Evolutionary conservation across 2,888 invertebrate species (phyloP).

Genomic region (Rhagonycha lutea): DNA sequence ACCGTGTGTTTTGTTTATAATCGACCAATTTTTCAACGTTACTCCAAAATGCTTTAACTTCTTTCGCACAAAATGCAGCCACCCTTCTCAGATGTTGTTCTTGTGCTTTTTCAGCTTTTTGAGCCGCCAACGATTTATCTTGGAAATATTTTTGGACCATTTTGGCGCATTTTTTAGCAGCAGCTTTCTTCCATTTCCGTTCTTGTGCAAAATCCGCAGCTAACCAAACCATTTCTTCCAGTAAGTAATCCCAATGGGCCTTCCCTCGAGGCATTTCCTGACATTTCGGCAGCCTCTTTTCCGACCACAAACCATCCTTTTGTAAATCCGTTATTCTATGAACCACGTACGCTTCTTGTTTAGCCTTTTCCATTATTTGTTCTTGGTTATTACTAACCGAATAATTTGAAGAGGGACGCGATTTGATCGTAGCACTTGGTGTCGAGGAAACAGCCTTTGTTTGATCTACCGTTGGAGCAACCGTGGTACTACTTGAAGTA

Average conservation of each 20-base stretch:
- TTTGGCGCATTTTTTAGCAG: constrained; percentile 89
- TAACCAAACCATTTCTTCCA: constrained; percentile 99
- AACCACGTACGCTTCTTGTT: constrained; percentile 93
- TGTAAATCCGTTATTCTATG: constrained; percentile 89
- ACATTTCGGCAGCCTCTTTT: constrained; percentile 87
- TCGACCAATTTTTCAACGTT: constrained; percentile 97
- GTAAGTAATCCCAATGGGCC: constrained; percentile 97
- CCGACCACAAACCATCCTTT: constrained; percentile 92
- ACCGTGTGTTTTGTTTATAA: constrained; percentile 87
- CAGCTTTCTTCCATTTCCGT: constrained; percentile 95
- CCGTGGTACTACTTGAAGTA: constrained; percentile 21
- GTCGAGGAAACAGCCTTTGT: constrained; percentile 6
- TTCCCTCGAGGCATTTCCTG: constrained; percentile 88
- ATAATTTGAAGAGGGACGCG: constrained; percentile 28
- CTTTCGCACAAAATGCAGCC: constrained; percentile 89
- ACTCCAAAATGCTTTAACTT: constrained; percentile 92
- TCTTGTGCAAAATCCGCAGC: constrained; percentile 97
- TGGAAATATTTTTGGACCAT: constrained; percentile 92
- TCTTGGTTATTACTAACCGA: constrained; percentile 60
- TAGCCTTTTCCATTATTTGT: constrained; percentile 83
- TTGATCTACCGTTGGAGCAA: constrained; percentile 20
- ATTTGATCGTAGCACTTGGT: constrained; percentile 24
- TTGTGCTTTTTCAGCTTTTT: constrained; percentile 90
- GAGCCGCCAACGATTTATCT: constrained; percentile 86
- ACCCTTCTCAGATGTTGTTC: constrained; percentile 83